Base-by-base conservation (phyloP, 92 coral and sea anemone species). In the Diadumene lineata region DNA sequence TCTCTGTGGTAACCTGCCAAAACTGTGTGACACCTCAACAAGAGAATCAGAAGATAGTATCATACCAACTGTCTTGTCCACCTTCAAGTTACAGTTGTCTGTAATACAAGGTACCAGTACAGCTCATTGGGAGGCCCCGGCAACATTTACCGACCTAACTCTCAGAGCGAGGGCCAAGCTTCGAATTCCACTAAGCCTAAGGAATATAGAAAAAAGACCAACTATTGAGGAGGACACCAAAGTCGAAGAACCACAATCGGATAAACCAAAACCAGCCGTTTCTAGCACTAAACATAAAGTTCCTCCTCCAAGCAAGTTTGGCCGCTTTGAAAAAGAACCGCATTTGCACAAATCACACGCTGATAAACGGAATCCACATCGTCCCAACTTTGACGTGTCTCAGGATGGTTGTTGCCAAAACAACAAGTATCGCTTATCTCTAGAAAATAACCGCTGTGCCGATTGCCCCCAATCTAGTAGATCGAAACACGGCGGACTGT, bases 1-100 rank as follows among this genome's bases (percentile, higher is more conserved):
- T 48, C 89, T 85, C 67, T 85, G 89, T 24, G 57, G 79, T 46
- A 85, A 85, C 55, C 89, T 85, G 55, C 89, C 89, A 18, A 85
- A 85, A 56, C 68, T 85, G 7, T 85, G 89, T 26, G 76, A 66
- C 48, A 50, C 64, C 21, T 85, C 89, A 19, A 50, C 64, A 21
- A 85, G 69, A 31, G 64, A 56, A 0, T 53, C 81, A 30, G 88
- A 84, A 11, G 57, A 75, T 15, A 70, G 81, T 55, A 80, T 85
- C 43, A 71, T 79, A 34, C 85, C 89, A 18, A 85, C 89, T 18
- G 68, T 79, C 2, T 61, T 85, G 38, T 79, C 89, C 50, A 74
- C 77, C n/a, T 85, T 84, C 48, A 38, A 38, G 13, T 4, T 38
- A 6, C 48, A 38, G 13, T 13, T 38, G 48, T 38, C 48, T 38